Evolutionary conservation across 2,797 vertebrate genomes (phyloP), one percentile per base, ranked within the genome.

Genomic region (Sebastes hubbsi): DNA sequence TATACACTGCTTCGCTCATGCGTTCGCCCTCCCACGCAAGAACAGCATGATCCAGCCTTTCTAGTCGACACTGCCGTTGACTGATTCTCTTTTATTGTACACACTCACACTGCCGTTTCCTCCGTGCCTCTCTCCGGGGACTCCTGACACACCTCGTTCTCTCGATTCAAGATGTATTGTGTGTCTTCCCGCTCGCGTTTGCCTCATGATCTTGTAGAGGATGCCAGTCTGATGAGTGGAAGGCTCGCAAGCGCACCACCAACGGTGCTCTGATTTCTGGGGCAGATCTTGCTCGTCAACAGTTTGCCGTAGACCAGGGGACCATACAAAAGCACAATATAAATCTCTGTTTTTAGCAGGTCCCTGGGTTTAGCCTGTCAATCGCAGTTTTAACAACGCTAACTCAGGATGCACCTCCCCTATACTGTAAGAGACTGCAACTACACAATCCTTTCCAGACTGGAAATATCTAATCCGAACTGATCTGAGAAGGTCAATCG

Each of bases 221-320:
- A 75, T 82, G 84, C 49, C 66, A 38, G 59, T 22, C n/a, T 77
- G 78, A 82, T 80, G 77, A 83, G 71, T 29, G 56, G 34, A 79
- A 80, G 58, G 38, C 84, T 68, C 8, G n/a, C n/a, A 55, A 72
- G 30, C 10, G 6, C 68, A 67, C 78, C 76, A 77, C 81, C 75
- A 78, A 59, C 5, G 2, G 59, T 52, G 80, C 72, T 92, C 69
- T 83, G 78, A 87, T 87, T 88, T 91, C 87, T 90, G 60, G 84
- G 77, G 27, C 71, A 84, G 38, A 82, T 81, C 82, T 68, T 22
- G 16, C 77, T 87, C 76, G 78, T 82, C 65, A 80, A 62, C 72
- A 59, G 38, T 83, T 87, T 81, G 46, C 61, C 65, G 83, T 83
- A 13, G 46, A 81, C 83, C 55, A 61, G 79, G 56, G 80, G 55